These are phyloP conservation scores for Cinara cedri DNA, from an alignment of 2,888 invertebrate genomes.

Conservation along the genomic window DNA sequence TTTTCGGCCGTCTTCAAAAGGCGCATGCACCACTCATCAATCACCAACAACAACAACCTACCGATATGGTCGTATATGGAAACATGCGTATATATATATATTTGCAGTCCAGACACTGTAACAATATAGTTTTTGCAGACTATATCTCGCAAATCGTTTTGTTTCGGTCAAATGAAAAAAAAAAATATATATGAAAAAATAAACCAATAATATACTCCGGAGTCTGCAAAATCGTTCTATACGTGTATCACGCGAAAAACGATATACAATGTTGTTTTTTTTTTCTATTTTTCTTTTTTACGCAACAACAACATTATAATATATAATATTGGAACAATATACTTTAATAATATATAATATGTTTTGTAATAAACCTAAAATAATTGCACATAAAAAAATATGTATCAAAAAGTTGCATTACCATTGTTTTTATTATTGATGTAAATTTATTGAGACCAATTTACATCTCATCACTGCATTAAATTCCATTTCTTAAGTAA, in stretches of 20 bases:
- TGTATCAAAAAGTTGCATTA: too few species aligned
- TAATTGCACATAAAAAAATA: too few species aligned
- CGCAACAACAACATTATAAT: neutral
- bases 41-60: neutral
- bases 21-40: constrained; percentile 1
- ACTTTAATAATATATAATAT: too few species aligned
- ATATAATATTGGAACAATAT: too few species aligned
- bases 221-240: too few species aligned
- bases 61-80: neutral
- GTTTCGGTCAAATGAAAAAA: neutral
- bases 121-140: neutral
- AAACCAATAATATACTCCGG: too few species aligned
- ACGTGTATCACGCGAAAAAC: neutral
- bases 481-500: too few species aligned
- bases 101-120: neutral
- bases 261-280: neutral
- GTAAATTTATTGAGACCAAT: too few species aligned
- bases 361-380: too few species aligned
- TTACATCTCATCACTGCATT: too few species aligned
- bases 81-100: neutral
- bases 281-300: constrained; percentile 4
- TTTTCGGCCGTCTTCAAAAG: neutral
- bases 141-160: neutral
- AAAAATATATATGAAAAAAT: too few species aligned
- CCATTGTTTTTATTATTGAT: too few species aligned